Base-by-base conservation (phyloP, 1,140 invertebrate genomes). In the Saccostrea cuccullata region DNA sequence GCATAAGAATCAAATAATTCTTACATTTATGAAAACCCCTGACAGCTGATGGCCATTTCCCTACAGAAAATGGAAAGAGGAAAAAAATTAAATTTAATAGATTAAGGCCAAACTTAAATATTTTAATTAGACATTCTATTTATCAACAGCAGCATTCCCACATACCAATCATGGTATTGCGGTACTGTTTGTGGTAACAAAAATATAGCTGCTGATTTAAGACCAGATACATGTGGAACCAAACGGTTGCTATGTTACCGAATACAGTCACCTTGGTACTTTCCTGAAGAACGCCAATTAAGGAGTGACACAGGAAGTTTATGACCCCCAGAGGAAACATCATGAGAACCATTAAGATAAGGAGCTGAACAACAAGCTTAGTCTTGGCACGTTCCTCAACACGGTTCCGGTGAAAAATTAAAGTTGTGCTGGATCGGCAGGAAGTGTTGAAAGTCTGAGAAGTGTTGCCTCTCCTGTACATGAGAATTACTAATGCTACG, bases 161-260 rank as follows among this genome's bases (percentile, higher is more conserved):
- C 36, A 93, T 84, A n/a, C 91, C 89, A 0, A 92, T 82, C 55
- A 94, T 86, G 6, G 93, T 93, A 3, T 92, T 70, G 13, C 94
- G 84, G 88, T 92, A 94, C 64, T 92, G 92, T 85, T 93, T 93
- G 89, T 93, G 92, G 89, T 92, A 94, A 84, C 91, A 92, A 88
- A 93, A 93, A 88, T 93, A 94, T 12, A 94, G 88, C 47, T 93
- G 92, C 58, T 94, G 92, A 70, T 93, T 92, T 15, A 94, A 88
- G 20, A 92, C 90, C 77, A 93, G 93, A 85, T 92, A 92, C 56
- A 94, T 90, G 89, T 93, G 92, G 86, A 93, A 94, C 77, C 92
- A 85, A 30, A 94, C 85, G 12, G 91, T 91, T 85, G 93, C 93
- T 55, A 94, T 88, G 84, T 93, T 93, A 88, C 91, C 88, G 40